Evolutionary conservation across 2,888 invertebrate genomes (phyloP), one percentile per base, ranked within the genome.

Genomic region (Napeogenes inachia): DNA sequence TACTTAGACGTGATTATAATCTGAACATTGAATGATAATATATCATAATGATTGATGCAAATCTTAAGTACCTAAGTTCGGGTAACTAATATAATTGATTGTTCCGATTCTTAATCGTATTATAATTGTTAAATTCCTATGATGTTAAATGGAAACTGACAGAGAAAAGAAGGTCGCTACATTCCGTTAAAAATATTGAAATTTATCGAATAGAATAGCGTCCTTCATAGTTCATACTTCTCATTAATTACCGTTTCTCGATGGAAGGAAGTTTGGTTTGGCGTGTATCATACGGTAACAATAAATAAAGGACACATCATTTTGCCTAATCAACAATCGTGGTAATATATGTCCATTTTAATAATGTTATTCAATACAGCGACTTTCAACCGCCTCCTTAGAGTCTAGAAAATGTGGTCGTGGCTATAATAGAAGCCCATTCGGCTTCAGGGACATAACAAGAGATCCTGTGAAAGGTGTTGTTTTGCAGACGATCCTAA

Each of bases 201-300:
- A 45, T 12, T 32, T 45, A 53, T 47, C 30, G 50, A 50, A 10
- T 53, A 59, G 59, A 61, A 60, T 58, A 62, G 70, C 72, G 72
- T 73, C 77, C 75, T 76, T 70, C 68, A 68, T 64, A 75, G 76
- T 70, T 68, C 66, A 3, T 42, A 42, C 1, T 3, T 42, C 42
- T 10, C 3, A 42, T 10, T 61, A 66, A 70, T 64, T 63, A 67
- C 61, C 62, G 71, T 78, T 78, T 73, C 75, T 77, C 75, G 81
- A 81, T 78, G 79, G 74, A 68, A 79, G 81, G 81, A 80, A 77
- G 75, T 68, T 45, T 54, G 66, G 63, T 66, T 68, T 66, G 63
- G 66, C 69, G 64, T 30, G 50, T 30, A 50, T 30, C 30, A 50
- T 10, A 50, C 50, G 10, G 21, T 30, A 50, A 50, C 50, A 8